Conservation (phyloP, 2,888 invertebrate genomes). For the Tolmerus cingulatus region DNA sequence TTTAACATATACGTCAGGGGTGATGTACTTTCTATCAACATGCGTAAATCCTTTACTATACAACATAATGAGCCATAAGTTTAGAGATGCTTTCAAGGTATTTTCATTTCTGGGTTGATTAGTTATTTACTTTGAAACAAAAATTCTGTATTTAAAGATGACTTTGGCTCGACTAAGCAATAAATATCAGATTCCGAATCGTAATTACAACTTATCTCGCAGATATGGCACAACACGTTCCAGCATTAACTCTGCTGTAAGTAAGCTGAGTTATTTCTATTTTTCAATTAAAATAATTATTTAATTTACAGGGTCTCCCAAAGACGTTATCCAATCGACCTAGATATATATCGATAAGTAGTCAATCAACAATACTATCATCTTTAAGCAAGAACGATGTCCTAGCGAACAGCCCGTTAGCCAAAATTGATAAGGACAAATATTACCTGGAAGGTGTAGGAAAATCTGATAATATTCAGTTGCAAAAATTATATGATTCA, state of each 20-base stretch:
- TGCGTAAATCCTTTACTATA: slow-evolving; percentile 76
- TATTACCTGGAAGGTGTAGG: slow-evolving; percentile 22
- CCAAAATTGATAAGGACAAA: slow-evolving; percentile 46
- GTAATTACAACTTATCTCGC: slow-evolving; percentile 60
- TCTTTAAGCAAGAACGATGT: slow-evolving; percentile 58
- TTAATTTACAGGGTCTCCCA: slow-evolving; percentile 57
- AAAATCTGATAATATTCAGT: neutral
- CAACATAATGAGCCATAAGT: slow-evolving; percentile 76
- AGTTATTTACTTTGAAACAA: neutral
- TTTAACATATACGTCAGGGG: slow-evolving; percentile 72
- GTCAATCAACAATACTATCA: slow-evolving; percentile 57
- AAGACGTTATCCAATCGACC: slow-evolving; percentile 54
- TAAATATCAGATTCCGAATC: slow-evolving; percentile 57
- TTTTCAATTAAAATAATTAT: slow-evolving; percentile 57
- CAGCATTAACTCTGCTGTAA: slow-evolving; percentile 59
- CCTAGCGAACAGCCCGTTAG: slow-evolving; percentile 51
- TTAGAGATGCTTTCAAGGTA: slow-evolving; percentile 74
- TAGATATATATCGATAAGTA: slow-evolving; percentile 57
- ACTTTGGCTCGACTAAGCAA: slow-evolving; percentile 59
- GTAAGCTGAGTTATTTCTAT: slow-evolving; percentile 55
- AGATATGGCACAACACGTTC: slow-evolving; percentile 60
- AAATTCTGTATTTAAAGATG: slow-evolving; percentile 53
- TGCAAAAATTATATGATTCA: slow-evolving; percentile 7
- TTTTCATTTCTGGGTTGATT: neutral
- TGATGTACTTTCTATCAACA: slow-evolving; percentile 73